phyloP scores from a whole-genome alignment of 2,113 vertebrate genomes.

The Microtus ochrogaster region DNA sequence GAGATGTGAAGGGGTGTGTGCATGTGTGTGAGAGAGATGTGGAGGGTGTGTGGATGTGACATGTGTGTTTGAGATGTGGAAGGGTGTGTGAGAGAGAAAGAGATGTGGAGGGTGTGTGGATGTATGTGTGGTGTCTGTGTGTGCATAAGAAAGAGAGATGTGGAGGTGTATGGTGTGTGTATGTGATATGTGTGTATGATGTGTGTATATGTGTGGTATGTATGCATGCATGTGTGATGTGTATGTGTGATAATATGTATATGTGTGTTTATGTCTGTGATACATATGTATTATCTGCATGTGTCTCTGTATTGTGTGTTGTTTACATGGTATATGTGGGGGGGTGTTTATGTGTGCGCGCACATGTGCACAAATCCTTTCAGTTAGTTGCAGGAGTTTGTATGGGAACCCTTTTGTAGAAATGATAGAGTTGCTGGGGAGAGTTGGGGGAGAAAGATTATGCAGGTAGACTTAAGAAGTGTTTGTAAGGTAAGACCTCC shows the following conservation, averaged over 20 bases:
- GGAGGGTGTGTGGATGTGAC: too few species aligned
- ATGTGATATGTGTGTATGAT: background rate
- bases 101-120: too few species aligned
- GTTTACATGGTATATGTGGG: background rate
- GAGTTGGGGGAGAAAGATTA: background rate
- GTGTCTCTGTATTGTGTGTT: too few species aligned
- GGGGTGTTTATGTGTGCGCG: too few species aligned
- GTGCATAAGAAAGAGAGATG: too few species aligned
- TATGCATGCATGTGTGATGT: background rate
- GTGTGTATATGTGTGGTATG: background rate
- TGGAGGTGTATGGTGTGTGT: background rate
- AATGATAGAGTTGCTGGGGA: constrained; percentile 39
- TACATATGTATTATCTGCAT: background rate
- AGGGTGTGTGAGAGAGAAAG: too few species aligned
- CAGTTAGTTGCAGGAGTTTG: background rate
- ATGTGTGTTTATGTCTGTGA: background rate
- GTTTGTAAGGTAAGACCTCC: background rate
- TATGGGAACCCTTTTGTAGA: background rate
- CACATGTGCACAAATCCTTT: fast-evolving
- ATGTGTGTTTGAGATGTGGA: too few species aligned
- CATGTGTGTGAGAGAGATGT: too few species aligned
- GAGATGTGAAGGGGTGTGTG: background rate
- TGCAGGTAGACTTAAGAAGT: background rate
- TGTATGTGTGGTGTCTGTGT: background rate
- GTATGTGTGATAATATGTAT: background rate